phyloP scores from a whole-genome alignment of 92 coral and sea anemone species.

The Parazoanthus atlanticus region DNA sequence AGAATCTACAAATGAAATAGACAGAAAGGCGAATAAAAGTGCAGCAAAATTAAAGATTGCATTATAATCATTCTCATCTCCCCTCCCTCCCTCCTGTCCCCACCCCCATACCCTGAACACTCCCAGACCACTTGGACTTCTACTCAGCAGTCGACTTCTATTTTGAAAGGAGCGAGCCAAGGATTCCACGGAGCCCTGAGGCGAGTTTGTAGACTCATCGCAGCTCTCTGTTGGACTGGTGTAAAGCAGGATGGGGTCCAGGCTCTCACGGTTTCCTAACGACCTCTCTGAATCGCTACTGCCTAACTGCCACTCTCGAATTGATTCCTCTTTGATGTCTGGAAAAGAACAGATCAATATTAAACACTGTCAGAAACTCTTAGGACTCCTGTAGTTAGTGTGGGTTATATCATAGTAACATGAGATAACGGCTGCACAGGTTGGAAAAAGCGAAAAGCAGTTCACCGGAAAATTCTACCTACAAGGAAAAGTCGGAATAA shows the following conservation, averaged over 20 bases:
- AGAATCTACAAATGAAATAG: no score
- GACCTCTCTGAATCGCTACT: constrained; percentile 37
- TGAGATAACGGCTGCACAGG: no score
- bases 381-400: not conserved
- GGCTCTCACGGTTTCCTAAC: constrained; percentile 43
- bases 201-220: constrained; percentile 32
- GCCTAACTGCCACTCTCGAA: constrained; percentile 47
- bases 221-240: constrained; percentile 53
- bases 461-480: no score
- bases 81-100: not conserved
- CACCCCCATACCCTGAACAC: constrained; percentile 76
- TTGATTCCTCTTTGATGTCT: constrained; percentile 1
- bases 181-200: constrained; percentile 66
- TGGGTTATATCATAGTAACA: no score
- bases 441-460: no score
- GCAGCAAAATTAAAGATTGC: no score
- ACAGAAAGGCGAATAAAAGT: no score
- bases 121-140: constrained; percentile 84
- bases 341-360: not conserved
- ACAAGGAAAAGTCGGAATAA: no score
- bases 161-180: constrained; percentile 55
- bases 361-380: no score
- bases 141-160: constrained; percentile 87
- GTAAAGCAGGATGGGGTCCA: constrained; percentile 60
- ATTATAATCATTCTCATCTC: no score